These are phyloP conservation scores for Xiphorhynchus erythropygius DNA, from an alignment of 2,797 vertebrate species.

Conservation along the genomic window DNA sequence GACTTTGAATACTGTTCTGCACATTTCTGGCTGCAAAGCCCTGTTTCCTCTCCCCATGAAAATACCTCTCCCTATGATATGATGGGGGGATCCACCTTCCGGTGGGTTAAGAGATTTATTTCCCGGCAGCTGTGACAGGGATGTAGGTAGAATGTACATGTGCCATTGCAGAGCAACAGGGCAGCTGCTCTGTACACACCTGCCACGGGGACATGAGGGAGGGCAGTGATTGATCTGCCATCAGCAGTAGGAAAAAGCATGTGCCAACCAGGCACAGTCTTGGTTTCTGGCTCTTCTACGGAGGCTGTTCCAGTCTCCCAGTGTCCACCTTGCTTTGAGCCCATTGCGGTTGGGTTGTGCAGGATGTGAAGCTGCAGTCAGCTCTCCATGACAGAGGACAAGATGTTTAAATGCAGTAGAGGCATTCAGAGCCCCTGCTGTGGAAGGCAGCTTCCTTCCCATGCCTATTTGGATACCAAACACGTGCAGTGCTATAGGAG, in stretches of 20 bases:
- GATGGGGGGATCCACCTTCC: conserved; percentile 34
- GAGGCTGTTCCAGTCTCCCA: not conserved
- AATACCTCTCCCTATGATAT: not conserved
- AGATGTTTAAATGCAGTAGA: not conserved
- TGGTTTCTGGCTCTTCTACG: not conserved
- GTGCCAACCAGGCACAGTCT: not conserved
- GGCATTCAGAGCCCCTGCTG: not conserved
- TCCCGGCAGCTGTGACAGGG: conserved; percentile 19
- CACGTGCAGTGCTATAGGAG: not conserved
- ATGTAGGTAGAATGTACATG: conserved; percentile 4
- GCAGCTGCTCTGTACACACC: conserved; percentile 34
- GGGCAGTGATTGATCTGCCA: conserved; percentile 29
- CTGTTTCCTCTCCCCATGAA: not conserved
- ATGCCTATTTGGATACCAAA: not conserved
- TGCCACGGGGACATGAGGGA: not conserved
- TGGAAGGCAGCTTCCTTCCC: conserved; percentile 20
- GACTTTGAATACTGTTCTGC: not conserved
- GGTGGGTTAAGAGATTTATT: conserved; percentile 33
- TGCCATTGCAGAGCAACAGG: not conserved
- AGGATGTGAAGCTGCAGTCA: not conserved
- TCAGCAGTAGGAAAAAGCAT: not conserved
- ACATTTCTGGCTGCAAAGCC: conserved; percentile 12
- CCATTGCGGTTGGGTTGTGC: not conserved
- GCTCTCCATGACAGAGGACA: not conserved
- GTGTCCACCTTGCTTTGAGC: not conserved